Evolutionary conservation across 2,113 vertebrate species (phyloP), one percentile per base, ranked within the genome.

Genomic region (Pelobates fuscus): DNA sequence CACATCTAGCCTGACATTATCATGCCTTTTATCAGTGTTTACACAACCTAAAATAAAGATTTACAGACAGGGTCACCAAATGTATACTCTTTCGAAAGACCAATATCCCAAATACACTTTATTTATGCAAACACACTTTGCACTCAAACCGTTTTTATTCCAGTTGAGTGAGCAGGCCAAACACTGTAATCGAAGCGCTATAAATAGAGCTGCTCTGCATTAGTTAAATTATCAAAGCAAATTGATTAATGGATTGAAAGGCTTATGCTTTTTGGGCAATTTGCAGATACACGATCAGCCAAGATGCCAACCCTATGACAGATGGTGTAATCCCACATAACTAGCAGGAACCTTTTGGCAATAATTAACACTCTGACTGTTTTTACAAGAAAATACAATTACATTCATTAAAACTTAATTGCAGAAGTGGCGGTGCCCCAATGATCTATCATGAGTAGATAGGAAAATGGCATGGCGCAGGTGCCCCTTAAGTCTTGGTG

Each of bases 221-320:
- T 64, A 73, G 60, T 58, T 23, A 62, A 65, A 57, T 66, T 74
- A 74, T 41, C 30, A 25, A 57, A 26, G 49, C 25, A 65, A 73
- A 73, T 23, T 25, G 37, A 71, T 27, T 71, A 71, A 71, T 71
- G 69, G 59, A 41, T 44, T 20, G 44, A 18, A 59, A 71, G 26
- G 54, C 24, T 59, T 3, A 2, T 25, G 54, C 41, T 70, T 70
- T 58, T 8, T 23, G 49, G 52, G 69, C 20, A 44, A 60, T 71
- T 69, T 61, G 59, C 6, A 71, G 8, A 20, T 26, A 71, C 10
- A 18, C 30, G 23, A 27, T 21, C 8, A 29, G 24, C 57, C n/a
- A 71, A 71, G 69, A 11, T 61, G 32, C 57, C 21, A 26, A 49
- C 44, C 17, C 14, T 49, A 49, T 17, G 15, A 14, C 44, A 49